phyloP scores from a whole-genome alignment of 2,113 vertebrate genomes.

The Melanocharis versteri region DNA sequence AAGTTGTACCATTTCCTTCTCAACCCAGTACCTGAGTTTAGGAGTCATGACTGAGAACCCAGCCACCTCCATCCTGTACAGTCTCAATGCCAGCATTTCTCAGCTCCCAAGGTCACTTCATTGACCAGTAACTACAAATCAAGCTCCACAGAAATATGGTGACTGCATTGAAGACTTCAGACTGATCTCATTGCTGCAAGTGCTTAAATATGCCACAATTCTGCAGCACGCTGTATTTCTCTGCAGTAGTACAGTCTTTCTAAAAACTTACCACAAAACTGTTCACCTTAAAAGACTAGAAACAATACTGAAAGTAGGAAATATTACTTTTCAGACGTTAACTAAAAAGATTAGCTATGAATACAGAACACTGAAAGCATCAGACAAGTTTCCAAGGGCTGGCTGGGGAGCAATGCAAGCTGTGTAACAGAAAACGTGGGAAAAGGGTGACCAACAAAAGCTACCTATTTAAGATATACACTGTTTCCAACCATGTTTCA shows the following conservation, averaged over 20 bases:
- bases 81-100: not conserved
- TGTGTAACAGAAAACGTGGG: not conserved
- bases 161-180: not conserved
- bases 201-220: rapidly evolving
- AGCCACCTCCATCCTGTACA: rapidly evolving
- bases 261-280: not conserved
- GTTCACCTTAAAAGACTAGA: not conserved
- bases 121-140: not conserved
- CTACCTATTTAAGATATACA: not conserved
- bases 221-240: rapidly evolving
- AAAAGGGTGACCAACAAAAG: not conserved
- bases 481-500: not conserved
- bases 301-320: not conserved
- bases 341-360: not conserved
- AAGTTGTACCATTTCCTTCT: not conserved
- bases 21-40: rapidly evolving
- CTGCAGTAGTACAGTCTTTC: not conserved
- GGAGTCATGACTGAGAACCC: rapidly evolving
- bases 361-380: not conserved
- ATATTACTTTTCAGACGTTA: not conserved
- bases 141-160: not conserved
- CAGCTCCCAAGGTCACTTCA: not conserved
- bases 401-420: rapidly evolving
- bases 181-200: not conserved
- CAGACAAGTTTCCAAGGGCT: not conserved